These are phyloP conservation scores for Blomia tropicalis DNA, from an alignment of 2,888 invertebrate genomes.

Conservation along the genomic window DNA sequence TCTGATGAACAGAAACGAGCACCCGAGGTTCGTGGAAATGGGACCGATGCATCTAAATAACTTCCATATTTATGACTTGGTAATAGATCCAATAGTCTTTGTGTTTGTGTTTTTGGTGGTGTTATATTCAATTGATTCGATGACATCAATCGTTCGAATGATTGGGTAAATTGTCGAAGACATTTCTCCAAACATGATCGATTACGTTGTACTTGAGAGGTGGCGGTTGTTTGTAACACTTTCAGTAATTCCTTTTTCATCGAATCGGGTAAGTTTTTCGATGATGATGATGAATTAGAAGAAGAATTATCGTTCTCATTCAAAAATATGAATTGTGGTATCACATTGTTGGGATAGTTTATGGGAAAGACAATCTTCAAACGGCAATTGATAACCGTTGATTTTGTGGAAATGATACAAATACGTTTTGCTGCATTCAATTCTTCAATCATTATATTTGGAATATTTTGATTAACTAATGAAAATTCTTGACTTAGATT, in stretches of 20 bases:
- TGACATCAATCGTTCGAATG: conserved; percentile 14
- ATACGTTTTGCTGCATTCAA: conserved; percentile 37
- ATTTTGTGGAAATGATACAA: conserved; percentile 22
- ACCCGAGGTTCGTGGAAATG: conserved; percentile 82
- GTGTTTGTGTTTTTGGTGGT: not conserved
- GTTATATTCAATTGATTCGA: conserved; percentile 24
- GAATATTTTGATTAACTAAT: conserved; percentile 54
- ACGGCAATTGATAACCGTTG: conserved; percentile 16
- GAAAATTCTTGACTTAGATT: conserved; percentile 55
- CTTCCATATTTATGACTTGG: conserved; percentile 31
- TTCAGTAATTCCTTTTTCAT: conserved; percentile 58
- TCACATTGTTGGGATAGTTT: conserved; percentile 53
- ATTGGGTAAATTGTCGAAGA: conserved; percentile 48
- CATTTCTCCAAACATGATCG: conserved; percentile 75
- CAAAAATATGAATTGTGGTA: conserved; percentile 49
- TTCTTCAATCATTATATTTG: conserved; percentile 46
- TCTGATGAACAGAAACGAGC: conserved; percentile 76
- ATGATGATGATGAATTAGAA: conserved; percentile 31
- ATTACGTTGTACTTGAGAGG: conserved; percentile 64
- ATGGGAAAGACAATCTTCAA: conserved; percentile 50
- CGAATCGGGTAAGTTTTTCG: conserved; percentile 42
- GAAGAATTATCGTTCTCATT: conserved; percentile 36
- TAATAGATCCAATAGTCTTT: not conserved
- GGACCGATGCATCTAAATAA: conserved; percentile 52
- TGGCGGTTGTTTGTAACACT: conserved; percentile 35